phyloP scores from a whole-genome alignment of 53 echinoderm and acorn worm species.

The Mesocentrotus franciscanus region DNA sequence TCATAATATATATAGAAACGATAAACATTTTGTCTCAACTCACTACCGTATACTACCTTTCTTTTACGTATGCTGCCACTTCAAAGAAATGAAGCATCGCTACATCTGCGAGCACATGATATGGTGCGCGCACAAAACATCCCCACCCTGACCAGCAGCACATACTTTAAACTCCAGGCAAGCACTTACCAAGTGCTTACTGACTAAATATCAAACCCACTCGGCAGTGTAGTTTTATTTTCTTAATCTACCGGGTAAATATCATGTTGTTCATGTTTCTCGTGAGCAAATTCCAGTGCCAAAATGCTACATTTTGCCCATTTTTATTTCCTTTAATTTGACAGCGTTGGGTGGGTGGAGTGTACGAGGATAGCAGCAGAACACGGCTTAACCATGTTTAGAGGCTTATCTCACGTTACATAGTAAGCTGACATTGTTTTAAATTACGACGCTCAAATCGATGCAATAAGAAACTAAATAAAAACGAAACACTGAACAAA shows the following conservation, averaged over 20 bases:
- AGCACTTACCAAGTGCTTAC: slow-evolving; percentile 11
- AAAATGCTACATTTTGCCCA: neutral
- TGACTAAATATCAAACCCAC: neutral
- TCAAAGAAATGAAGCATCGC: neutral
- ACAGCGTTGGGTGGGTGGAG: neutral
- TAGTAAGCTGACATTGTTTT: slow-evolving; percentile 24
- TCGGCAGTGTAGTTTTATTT: neutral
- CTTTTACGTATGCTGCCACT: neutral
- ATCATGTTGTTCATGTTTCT: slow-evolving; percentile 39
- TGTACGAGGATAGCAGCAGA: neutral
- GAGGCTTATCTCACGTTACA: slow-evolving; percentile 19
- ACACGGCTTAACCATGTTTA: slow-evolving; percentile 33
- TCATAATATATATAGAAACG: too few species aligned
- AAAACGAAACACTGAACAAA: slow-evolving; percentile 23
- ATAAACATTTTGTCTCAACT: too few species aligned
- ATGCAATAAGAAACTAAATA: neutral
- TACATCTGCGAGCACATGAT: neutral
- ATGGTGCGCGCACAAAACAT: neutral
- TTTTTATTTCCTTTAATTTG: neutral
- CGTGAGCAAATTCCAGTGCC: neutral
- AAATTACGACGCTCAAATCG: slow-evolving; percentile 23
- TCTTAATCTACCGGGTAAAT: slow-evolving; percentile 6
- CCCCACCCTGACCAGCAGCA: neutral
- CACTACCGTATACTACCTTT: neutral
- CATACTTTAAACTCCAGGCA: slow-evolving; percentile 2